These are phyloP conservation scores for Athene cunicularia DNA, from an alignment of 2,113 vertebrate species.

Conservation along the genomic window DNA sequence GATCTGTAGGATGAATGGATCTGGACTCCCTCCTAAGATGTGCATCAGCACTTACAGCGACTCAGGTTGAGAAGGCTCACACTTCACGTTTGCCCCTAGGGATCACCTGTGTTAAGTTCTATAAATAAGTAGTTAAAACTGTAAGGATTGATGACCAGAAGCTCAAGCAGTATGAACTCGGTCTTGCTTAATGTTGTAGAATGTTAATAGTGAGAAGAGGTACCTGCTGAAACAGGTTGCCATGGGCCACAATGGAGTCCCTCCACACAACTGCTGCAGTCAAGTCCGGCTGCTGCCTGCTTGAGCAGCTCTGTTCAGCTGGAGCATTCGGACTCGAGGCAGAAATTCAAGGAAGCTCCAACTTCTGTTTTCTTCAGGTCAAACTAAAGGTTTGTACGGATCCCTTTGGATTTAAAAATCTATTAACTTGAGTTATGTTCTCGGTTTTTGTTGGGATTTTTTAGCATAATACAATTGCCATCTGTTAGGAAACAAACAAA, in stretches of 20 bases:
- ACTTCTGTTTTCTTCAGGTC: not conserved
- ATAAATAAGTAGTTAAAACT: not conserved
- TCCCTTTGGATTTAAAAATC: not conserved
- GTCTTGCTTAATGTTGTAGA: not conserved
- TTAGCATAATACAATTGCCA: not conserved
- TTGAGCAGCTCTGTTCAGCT: not conserved
- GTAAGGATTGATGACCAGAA: not conserved
- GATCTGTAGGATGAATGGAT: not conserved
- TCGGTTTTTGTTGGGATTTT: not conserved
- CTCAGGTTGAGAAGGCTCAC: not conserved
- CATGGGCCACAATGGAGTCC: accelerated
- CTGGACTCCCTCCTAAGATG: not conserved
- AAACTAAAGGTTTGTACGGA: not conserved
- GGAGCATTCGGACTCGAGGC: not conserved
- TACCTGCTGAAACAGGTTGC: not conserved
- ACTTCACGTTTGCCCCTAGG: not conserved
- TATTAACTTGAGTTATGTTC: not conserved
- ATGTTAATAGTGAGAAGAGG: not conserved
- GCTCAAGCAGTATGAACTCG: not conserved
- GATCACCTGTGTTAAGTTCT: not conserved
- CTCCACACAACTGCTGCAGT: not conserved
- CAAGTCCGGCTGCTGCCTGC: not conserved
- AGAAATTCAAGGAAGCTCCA: not conserved
- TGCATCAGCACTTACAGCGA: not conserved
- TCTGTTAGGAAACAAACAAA: not conserved